These are phyloP conservation scores for Equus przewalskii DNA, from an alignment of 2,113 vertebrate species.

Conservation along the genomic window DNA sequence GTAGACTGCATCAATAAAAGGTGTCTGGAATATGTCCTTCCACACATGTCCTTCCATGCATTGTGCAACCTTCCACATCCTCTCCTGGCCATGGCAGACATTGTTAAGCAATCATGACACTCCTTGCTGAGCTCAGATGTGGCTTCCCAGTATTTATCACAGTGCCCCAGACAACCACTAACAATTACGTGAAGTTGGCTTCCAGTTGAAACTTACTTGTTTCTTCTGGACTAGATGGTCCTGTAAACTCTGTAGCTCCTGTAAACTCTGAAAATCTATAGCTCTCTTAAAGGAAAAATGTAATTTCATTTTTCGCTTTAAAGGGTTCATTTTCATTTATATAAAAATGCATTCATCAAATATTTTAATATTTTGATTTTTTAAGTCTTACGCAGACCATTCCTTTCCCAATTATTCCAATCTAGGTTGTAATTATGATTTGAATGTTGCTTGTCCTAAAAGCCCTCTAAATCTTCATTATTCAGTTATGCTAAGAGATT, in stretches of 20 bases:
- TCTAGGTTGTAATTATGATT: constrained; percentile 17
- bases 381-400: not conserved
- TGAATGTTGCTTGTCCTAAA: constrained; percentile 35
- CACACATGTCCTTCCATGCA: not conserved
- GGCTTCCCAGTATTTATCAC: not conserved
- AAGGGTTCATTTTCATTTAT: not conserved
- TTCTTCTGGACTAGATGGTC: not conserved
- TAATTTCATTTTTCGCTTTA: constrained; percentile 22
- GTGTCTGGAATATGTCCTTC: not conserved
- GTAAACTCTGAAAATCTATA: not conserved
- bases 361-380: constrained; percentile 52
- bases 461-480: constrained; percentile 30
- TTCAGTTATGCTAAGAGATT: constrained; percentile 13
- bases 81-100: not conserved
- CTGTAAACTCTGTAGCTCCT: not conserved
- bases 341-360: constrained; percentile 26
- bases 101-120: not conserved
- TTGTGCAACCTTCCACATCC: not conserved
- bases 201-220: not conserved
- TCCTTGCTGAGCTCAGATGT: not conserved
- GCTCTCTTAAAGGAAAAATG: not conserved
- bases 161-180: not conserved
- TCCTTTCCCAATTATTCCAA: not conserved
- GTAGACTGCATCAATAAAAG: not conserved
- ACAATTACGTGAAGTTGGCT: not conserved